These are phyloP conservation scores for Carassius carassius DNA, from an alignment of 2,113 vertebrate genomes.

Conservation along the genomic window DNA sequence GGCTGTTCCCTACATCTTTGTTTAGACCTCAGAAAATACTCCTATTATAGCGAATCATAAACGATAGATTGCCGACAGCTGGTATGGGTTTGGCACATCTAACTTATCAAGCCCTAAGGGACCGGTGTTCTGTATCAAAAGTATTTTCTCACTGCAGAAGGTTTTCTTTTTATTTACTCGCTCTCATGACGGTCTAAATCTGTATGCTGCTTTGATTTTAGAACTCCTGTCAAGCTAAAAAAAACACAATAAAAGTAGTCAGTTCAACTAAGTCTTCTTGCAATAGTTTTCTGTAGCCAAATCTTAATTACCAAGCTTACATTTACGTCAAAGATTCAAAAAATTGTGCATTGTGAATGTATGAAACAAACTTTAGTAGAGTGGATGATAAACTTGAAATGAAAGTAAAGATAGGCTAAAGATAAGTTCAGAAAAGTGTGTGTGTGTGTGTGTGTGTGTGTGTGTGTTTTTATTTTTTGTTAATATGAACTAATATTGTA, in stretches of 20 bases:
- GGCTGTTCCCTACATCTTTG: conserved; percentile 11
- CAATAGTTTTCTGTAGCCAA: no score
- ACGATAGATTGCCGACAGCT: not conserved
- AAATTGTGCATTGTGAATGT: not conserved
- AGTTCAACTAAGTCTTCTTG: not conserved
- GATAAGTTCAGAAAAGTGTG: no score
- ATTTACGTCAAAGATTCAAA: not conserved
- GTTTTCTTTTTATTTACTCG: not conserved
- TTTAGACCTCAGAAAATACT: not conserved
- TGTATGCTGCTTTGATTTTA: not conserved
- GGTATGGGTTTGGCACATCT: not conserved
- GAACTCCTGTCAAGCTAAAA: not conserved
- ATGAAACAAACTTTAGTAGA: not conserved
- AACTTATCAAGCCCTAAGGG: not conserved
- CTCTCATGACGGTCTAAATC: not conserved
- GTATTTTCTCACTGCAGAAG: not conserved
- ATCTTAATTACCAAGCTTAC: not conserved
- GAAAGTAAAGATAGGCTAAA: no score
- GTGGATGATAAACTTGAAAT: not conserved
- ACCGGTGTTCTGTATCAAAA: not conserved
- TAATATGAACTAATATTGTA: no score
- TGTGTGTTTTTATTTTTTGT: no score
- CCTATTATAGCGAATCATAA: not conserved
- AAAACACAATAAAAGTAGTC: no score
- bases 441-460: no score